Evolutionary conservation across 1,140 invertebrate genomes (phyloP), one percentile per base, ranked within the genome.

Genomic region (Venturia canescens): DNA sequence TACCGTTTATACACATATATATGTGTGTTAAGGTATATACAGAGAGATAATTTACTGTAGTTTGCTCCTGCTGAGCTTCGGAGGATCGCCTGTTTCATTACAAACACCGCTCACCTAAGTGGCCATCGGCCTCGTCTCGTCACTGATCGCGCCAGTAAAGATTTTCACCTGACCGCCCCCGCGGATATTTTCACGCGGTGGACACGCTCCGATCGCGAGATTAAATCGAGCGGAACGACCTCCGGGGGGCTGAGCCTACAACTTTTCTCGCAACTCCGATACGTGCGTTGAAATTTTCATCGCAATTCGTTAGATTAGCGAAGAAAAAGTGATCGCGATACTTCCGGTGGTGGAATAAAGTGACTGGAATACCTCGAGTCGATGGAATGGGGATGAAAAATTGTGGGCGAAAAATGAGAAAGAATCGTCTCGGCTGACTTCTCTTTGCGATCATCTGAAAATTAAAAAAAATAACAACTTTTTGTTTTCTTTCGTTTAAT

Each of bases 31-130:
- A 63, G n/a, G 27, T 4, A 26, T 4, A 63, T 27, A 63, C 4
- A 27, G 7, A 27, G 7, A 69, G 7, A 31, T 31, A 69, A n/a
- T 69, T 60, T 74, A 31, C 71, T 53, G 71, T 21, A 57, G 26
- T 13, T 63, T 27, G 60, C 21, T 53, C 50, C 50, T 53, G 50
- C 60, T 63, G 71, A 48, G 23, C 34, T 21, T 48, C 81, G 70
- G 82, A 81, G 87, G 80, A 85, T 88, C 83, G 84, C 86, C 83
- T 77, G 86, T 88, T 89, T 89, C 85, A 88, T 89, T 88, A 88
- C 86, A 86, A 88, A 84, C 86, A 87, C 87, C 83, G 82, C 85
- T 23, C 60, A 27, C 60, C 23, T 53, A n/a, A 53, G 50, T 53
- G 50, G 50, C 38, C 57, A 69, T 50, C 53, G 44, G 29, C 74